phyloP scores from a whole-genome alignment of 2,888 invertebrate species.

The Nebria brevicollis region DNA sequence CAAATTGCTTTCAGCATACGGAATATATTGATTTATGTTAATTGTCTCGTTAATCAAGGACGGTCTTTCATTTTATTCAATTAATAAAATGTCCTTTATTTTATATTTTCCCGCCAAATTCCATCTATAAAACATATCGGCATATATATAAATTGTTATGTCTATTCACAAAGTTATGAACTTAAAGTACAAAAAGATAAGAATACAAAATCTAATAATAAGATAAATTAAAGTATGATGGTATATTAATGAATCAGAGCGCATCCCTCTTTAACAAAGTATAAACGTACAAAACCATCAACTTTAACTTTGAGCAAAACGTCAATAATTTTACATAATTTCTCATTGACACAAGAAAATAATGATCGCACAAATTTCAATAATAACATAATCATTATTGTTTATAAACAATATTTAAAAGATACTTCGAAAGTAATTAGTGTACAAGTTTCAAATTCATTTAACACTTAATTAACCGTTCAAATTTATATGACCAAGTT shows the following conservation, averaged over 20 bases:
- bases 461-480: neutral
- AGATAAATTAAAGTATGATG: neutral
- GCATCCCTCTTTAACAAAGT: neutral
- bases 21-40: no score
- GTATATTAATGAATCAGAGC: neutral
- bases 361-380: neutral
- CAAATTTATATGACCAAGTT: neutral
- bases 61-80: no score
- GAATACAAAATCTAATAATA: neutral
- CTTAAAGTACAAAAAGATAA: no score
- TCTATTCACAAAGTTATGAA: no score
- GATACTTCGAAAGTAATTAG: neutral
- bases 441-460: neutral
- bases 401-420: neutral
- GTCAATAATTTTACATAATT: slow-evolving; percentile 11
- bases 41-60: no score
- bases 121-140: no score
- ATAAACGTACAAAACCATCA: neutral
- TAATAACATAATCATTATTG: neutral
- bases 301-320: slow-evolving; percentile 1
- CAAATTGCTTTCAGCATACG: no score
- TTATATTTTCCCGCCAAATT: no score
- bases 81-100: no score
- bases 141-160: no score
- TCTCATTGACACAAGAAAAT: neutral